Base-by-base conservation (phyloP, 2,888 invertebrate species). In the Drosophila eohydei region DNA sequence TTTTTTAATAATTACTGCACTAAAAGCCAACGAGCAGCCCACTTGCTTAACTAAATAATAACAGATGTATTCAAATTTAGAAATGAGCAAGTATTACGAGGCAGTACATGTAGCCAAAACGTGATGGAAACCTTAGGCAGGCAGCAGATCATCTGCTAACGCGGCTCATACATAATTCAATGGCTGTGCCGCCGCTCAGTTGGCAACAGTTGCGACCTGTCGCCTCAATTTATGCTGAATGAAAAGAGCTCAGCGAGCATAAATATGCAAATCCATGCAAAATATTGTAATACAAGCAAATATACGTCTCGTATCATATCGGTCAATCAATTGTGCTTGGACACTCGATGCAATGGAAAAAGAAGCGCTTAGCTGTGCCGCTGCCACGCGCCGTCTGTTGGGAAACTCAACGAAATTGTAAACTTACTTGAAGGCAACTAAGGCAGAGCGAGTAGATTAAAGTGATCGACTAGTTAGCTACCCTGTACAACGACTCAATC, bases 351-450 rank as follows among this genome's bases (percentile, higher is more conserved):
- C 36, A 51, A 12, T 8, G 21, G 50, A 40, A 46, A 7, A 28
- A 30, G 34, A 46, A 52, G 62, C 71, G 14, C 68, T 68, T n/a
- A 68, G 70, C 63, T 71, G 50, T 58, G 59, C 71, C 28, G 34
- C 34, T 76, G 89, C 83, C 83, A 83, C 83, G 83, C 83, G 83
- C 50, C 88, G 62, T 44, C 59, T 9, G 57, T 54, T 64, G 70
- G 65, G 65, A 68, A 74, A 70, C 65, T 32, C 54, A 71, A 61
- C 38, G 38, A 54, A 52, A 50, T 51, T 52, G 57, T 65, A 73
- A 78, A 65, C 68, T 67, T 32, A 16, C 50, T 30, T 3, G 72
- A 56, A 34, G 74, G 21, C 50, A 36, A 26, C 70, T 69, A 71
- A 36, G 14, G 4, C 26, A 40, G 52, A 30, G 5, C 1, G 48